Evolutionary conservation across 1,140 invertebrate genomes (phyloP), one percentile per base, ranked within the genome.

Genomic region (Drosophila insularis): DNA sequence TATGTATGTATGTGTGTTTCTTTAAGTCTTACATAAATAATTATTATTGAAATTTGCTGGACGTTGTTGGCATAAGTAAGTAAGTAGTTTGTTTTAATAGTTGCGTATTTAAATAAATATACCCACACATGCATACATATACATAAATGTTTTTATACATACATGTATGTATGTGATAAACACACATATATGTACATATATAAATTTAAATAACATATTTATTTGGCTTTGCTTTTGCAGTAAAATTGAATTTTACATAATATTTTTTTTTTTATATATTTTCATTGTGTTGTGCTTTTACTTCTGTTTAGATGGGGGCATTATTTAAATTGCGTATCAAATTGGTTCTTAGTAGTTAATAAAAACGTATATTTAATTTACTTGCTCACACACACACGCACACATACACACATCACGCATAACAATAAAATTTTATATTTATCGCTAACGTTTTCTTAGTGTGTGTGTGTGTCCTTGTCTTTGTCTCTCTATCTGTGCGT

Each of bases 391-490:
- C 60, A 63, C 17, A 60, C 31, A 71, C 59, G 59, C 66, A 37
- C 14, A 53, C 56, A 64, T 11, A 66, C 53, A 79, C 23, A 63
- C 43, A 35, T 62, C 79, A 70, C 79, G 70, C 73, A 84, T 76
- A 89, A 89, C 85, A 89, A 89, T 89, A 89, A 89, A 89, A 89
- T 89, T 89, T 89, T 89, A 89, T 89, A 84, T 89, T 89, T 89
- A 89, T 89, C 80, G 84, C 80, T 78, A 74, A 89, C 84, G 84
- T 80, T 89, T 89, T 89, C 85, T 85, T 78, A 50, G 54, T 54
- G 31, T 62, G 27, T 65, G 17, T 74, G 58, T 14, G 17, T 68
- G 39, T 69, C 32, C 32, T 17, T 63, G 10, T 31, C 53, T 19
- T 32, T 32, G 23, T 66, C 60, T 53, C 21, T 74, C 31, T 68